phyloP scores from a whole-genome alignment of 2,797 vertebrate genomes.

The Danio jaintianensis region DNA sequence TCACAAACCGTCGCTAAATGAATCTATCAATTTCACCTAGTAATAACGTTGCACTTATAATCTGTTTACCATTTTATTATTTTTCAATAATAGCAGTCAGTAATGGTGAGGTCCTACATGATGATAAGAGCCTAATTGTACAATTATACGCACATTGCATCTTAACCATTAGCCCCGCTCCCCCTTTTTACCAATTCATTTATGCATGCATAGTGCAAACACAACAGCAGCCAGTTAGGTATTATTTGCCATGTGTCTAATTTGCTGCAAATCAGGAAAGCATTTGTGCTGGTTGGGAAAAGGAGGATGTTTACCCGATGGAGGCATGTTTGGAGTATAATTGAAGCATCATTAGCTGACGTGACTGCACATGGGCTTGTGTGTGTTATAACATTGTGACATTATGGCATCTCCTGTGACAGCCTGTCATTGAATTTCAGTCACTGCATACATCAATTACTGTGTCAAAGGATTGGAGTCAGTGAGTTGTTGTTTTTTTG shows the following conservation, averaged over 20 bases:
- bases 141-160: slow-evolving; percentile 60
- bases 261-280: slow-evolving; percentile 59
- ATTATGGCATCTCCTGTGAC: slow-evolving; percentile 14
- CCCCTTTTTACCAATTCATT: slow-evolving; percentile 58
- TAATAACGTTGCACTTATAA: slow-evolving; percentile 45
- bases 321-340: slow-evolving; percentile 56
- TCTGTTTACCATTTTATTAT: slow-evolving; percentile 55
- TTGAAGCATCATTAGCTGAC: slow-evolving; percentile 60
- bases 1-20: slow-evolving; percentile 33
- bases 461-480: not conserved
- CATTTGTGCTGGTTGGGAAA: slow-evolving; percentile 56
- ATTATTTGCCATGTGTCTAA: slow-evolving; percentile 64
- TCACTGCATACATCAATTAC: not conserved
- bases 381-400: slow-evolving; percentile 8
- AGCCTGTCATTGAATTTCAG: not conserved
- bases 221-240: slow-evolving; percentile 59
- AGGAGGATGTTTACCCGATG: slow-evolving; percentile 56
- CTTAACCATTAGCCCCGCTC: slow-evolving; percentile 60
- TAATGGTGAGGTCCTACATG: slow-evolving; percentile 57
- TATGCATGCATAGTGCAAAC: slow-evolving; percentile 58
- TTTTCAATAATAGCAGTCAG: slow-evolving; percentile 59
- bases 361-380: slow-evolving; percentile 26
- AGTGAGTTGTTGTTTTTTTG: too few relatives aligned
- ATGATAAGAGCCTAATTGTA: slow-evolving; percentile 60
- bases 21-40: slow-evolving; percentile 45